Conservation (phyloP, 2,888 invertebrate genomes). For the Altica lythri region DNA sequence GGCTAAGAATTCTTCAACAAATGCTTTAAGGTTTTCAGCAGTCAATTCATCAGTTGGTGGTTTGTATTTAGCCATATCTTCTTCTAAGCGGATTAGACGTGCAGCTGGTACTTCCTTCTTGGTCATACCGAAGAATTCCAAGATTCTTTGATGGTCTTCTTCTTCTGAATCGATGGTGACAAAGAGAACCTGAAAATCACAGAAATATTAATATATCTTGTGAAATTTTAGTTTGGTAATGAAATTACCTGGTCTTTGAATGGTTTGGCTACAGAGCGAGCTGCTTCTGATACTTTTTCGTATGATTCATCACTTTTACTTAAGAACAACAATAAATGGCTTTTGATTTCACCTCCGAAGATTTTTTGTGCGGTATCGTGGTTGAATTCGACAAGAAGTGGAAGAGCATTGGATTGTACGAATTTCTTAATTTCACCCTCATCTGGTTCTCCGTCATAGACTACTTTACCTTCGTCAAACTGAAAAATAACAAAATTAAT, state of each 20-base stretch:
- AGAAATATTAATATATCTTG: neutral
- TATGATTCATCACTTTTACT: slow-evolving; percentile 87
- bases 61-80: slow-evolving; percentile 98
- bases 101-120: slow-evolving; percentile 90
- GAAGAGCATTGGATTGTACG: slow-evolving; percentile 82
- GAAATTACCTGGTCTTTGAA: slow-evolving; percentile 74
- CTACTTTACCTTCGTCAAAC: slow-evolving; percentile 84
- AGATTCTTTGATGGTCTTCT: slow-evolving; percentile 93
- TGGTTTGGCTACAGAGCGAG: slow-evolving; percentile 83
- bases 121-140: slow-evolving; percentile 96
- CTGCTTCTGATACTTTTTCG: slow-evolving; percentile 75
- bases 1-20: slow-evolving; percentile 87
- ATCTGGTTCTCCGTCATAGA: slow-evolving; percentile 71
- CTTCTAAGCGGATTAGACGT: slow-evolving; percentile 91
- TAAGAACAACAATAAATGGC: slow-evolving; percentile 93
- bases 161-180: slow-evolving; percentile 95
- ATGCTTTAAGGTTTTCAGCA: slow-evolving; percentile 72
- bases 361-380: slow-evolving; percentile 98
- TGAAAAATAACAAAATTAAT: slow-evolving; percentile 55
- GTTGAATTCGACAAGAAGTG: slow-evolving; percentile 93
- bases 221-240: too few species aligned
- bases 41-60: slow-evolving; percentile 76
- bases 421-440: slow-evolving; percentile 79
- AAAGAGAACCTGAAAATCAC: slow-evolving; percentile 64
- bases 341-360: slow-evolving; percentile 97